phyloP scores from a whole-genome alignment of 2,888 invertebrate species.

The Bugula neritina region DNA sequence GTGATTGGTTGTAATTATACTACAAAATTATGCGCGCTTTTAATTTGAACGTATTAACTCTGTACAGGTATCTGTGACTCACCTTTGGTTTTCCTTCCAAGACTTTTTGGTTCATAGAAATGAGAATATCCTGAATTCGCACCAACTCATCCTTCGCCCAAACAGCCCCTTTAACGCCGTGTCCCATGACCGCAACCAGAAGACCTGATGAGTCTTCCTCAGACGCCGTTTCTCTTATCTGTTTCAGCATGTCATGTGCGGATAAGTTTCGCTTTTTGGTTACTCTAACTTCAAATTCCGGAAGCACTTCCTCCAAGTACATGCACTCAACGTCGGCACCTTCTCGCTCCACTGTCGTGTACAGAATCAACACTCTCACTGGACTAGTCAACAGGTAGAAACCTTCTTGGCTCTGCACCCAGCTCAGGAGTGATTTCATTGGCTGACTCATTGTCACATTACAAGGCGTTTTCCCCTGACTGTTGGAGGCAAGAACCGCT shows the following conservation, averaged over 20 bases:
- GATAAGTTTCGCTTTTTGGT: not conserved
- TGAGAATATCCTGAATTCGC: not conserved
- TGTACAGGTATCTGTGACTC: not conserved
- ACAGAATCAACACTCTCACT: not conserved
- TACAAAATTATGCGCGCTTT: no score
- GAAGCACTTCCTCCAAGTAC: not conserved
- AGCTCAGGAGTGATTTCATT: not conserved
- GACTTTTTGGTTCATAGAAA: not conserved
- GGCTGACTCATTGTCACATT: not conserved
- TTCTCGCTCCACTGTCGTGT: not conserved
- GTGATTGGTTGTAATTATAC: no score
- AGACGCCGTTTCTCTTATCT: not conserved
- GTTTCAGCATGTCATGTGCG: not conserved
- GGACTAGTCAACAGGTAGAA: not conserved
- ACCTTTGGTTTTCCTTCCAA: slow-evolving; percentile 10
- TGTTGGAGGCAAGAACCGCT: not conserved
- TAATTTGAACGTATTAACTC: no score
- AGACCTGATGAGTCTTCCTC: not conserved
- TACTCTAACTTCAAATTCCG: not conserved
- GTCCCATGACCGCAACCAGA: not conserved
- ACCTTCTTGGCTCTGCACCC: not conserved
- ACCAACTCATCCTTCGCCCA: not conserved
- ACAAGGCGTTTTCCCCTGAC: not conserved
- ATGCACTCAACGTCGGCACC: not conserved
- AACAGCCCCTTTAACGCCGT: slow-evolving; percentile 4